Percentiles rank a stretch among this genome's conserved stretches.
These are phyloP conservation scores for Drosophila murphyi DNA, from an alignment of 1,140 invertebrate genomes.

Conservation along the genomic window DNA sequence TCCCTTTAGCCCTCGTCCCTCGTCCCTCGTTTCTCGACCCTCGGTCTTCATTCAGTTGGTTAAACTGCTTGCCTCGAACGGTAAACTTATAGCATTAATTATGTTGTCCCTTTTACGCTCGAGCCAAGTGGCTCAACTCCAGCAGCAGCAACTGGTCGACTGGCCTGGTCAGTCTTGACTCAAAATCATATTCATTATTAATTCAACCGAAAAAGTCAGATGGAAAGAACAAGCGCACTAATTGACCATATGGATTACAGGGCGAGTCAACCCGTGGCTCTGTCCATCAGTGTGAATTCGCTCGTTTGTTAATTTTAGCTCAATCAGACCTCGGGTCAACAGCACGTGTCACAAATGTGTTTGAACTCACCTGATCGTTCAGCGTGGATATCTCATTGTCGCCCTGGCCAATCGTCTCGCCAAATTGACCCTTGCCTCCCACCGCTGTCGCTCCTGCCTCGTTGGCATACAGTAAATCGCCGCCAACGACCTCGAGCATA, in stretches of 20 bases:
- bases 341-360: conserved; percentile 39
- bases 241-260: conserved; percentile 80
- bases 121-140: conserved; percentile 34
- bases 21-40: not conserved
- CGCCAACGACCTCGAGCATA: conserved; percentile 91
- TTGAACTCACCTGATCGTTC: conserved; percentile 85
- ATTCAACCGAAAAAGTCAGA: conserved; percentile 78
- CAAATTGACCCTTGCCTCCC: conserved; percentile 56
- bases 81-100: conserved; percentile 67
- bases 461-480: conserved; percentile 85
- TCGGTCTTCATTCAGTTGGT: conserved; percentile 22
- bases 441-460: conserved; percentile 47
- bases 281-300: conserved; percentile 6
- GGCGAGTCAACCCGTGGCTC: conserved; percentile 37
- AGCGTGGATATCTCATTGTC: conserved; percentile 87
- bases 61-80: conserved; percentile 44
- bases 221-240: conserved; percentile 69
- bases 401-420: conserved; percentile 81
- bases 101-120: conserved; percentile 78
- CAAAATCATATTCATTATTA: conserved; percentile 73
- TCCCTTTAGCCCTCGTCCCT: not conserved
- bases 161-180: conserved; percentile 4
- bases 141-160: too few species aligned
- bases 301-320: conserved; percentile 60
- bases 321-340: conserved; percentile 36